phyloP scores from a whole-genome alignment of 1,140 invertebrate genomes.

The Schlechtendalia chinensis region DNA sequence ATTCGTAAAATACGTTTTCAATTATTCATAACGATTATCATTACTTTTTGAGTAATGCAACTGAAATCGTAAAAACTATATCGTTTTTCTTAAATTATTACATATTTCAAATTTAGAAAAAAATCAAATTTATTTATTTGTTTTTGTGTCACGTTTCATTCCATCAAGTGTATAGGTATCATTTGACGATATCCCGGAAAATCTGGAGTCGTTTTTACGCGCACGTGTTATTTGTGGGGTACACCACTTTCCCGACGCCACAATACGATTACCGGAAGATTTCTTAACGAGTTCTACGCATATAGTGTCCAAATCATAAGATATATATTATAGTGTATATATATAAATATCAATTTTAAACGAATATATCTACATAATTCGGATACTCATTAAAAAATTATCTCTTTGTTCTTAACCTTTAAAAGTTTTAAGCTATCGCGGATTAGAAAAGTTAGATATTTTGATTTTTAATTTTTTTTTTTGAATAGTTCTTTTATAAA shows the following conservation, averaged over 20 bases:
- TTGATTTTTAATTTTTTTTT: conserved; percentile 1
- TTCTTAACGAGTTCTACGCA: background rate
- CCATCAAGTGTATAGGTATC: too few relatives aligned
- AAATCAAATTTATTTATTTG: too few relatives aligned
- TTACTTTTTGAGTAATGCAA: too few relatives aligned
- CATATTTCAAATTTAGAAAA: too few relatives aligned
- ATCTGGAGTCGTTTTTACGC: background rate
- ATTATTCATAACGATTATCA: too few relatives aligned
- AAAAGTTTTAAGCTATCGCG: background rate
- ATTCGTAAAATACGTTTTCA: too few relatives aligned
- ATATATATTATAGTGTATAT: too few relatives aligned
- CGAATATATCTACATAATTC: background rate
- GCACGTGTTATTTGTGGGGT: background rate
- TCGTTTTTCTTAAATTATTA: too few relatives aligned
- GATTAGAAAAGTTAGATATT: conserved; percentile 31
- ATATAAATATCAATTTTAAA: background rate
- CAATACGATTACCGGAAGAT: background rate
- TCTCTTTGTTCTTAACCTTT: background rate
- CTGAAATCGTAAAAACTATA: too few relatives aligned
- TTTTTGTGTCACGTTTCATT: too few relatives aligned
- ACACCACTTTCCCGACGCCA: background rate
- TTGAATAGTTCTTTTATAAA: background rate
- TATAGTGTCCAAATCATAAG: background rate
- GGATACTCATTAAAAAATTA: background rate
- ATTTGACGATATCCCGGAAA: too few relatives aligned